Base-by-base conservation (phyloP, 2,888 invertebrate genomes). In the Idaea dimidiata region DNA sequence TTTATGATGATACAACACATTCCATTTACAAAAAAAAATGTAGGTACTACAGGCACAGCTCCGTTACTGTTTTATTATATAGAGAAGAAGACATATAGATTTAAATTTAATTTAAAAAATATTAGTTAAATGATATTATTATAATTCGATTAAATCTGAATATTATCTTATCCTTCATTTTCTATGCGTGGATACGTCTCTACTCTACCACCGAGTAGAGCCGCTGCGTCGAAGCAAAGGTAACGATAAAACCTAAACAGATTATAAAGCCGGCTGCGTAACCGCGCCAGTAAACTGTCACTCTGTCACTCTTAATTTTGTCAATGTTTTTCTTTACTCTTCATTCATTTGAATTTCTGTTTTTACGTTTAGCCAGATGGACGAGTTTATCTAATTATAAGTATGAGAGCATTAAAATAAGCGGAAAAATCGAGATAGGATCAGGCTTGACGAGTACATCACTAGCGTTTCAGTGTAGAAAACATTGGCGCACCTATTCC, bases 401-500 rank as follows among this genome's bases (percentile, higher is more conserved):
- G 24, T 24, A 24, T 24, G 3, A 0, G 43, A 43, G 8, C 43
- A 43, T 43, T 33, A 14, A 14, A 43, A 43, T 14, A 10, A 14
- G 43, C 3, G 43, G 8, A 43, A 43, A 43, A 14, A 7, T 43
- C 10, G 7, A 43, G 54, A 56, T 57, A 7, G 24, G 31, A 58
- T 31, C 10, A 43, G 10, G 14, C 10, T 14, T 14, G 2, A 7
- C 43, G 43, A 43, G 43, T 55, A 58, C 77, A 73, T 70, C 76
- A 65, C 74, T 75, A 76, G 67, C 71, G 66, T 66, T 68, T 71
- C 69, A 69, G 73, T 70, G 68, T 68, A 66, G 73, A 74, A 78
- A 76, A 79, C 74, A 72, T 72, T 75, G 71, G 62, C 70, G 67
- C 72, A 67, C 69, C 74, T 72, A 73, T 80, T 72, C 64, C 70